phyloP scores from a whole-genome alignment of 2,888 invertebrate genomes.

The Paralinhomoeus sp. region DNA sequence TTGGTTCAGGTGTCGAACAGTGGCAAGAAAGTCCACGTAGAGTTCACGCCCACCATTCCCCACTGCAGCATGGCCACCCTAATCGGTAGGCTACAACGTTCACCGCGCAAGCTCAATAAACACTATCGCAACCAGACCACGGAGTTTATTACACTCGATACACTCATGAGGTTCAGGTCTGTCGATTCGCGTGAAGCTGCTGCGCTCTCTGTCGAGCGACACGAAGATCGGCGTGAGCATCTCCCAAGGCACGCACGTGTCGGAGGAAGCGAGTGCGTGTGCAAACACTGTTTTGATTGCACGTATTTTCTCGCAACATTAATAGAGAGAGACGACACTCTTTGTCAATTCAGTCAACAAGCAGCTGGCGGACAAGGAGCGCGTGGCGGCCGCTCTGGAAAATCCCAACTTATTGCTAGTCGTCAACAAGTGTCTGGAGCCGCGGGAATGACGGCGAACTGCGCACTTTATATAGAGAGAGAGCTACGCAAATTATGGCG shows the following conservation, averaged over 20 bases:
- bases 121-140: too few relatives aligned
- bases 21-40: conserved; percentile 41
- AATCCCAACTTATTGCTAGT: conserved; percentile 70
- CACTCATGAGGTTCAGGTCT: too few relatives aligned
- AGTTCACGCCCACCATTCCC: conserved; percentile 90
- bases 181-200: conserved; percentile 53
- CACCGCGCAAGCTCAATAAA: too few relatives aligned
- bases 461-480: too few relatives aligned
- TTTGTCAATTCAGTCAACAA: conserved; percentile 49
- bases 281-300: neutral
- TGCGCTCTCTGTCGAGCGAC: conserved; percentile 54
- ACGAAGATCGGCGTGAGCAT: conserved; percentile 22
- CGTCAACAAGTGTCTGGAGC: conserved; percentile 63
- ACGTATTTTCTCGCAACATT: neutral
- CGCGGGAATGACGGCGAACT: conserved; percentile 11
- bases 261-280: conserved; percentile 46
- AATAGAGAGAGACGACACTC: neutral
- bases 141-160: too few relatives aligned
- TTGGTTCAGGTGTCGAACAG: neutral
- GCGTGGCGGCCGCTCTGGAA: conserved; percentile 88
- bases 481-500: too few relatives aligned
- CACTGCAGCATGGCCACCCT: conserved; percentile 97
- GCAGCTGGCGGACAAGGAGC: conserved; percentile 86
- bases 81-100: too few relatives aligned
- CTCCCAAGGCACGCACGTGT: conserved; percentile 69